phyloP scores from a whole-genome alignment of 2,113 vertebrate species.

The Chaetorhynchus papuensis region DNA sequence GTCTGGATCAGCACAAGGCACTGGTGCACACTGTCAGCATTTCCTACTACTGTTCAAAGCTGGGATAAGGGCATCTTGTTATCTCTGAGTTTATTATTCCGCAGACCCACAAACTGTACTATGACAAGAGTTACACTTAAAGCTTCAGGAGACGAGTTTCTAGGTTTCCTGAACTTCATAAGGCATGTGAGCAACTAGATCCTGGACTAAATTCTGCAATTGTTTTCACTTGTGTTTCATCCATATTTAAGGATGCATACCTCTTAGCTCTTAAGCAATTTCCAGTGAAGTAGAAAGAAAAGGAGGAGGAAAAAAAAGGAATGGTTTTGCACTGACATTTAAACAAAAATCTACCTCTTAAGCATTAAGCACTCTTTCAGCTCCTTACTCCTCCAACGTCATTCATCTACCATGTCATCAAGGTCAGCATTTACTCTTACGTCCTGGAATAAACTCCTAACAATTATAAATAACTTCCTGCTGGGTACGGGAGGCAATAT shows the following conservation, averaged over 20 bases:
- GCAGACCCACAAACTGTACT: not conserved
- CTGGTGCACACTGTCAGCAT: not conserved
- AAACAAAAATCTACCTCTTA: not conserved
- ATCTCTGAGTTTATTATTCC: constrained; percentile 28
- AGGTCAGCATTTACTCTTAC: not conserved
- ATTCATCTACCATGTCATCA: not conserved
- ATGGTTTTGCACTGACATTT: not conserved
- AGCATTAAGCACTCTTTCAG: not conserved
- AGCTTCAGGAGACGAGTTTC: not conserved
- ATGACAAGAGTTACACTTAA: not conserved
- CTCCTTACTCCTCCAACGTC: not conserved
- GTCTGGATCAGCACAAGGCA: constrained; percentile 39
- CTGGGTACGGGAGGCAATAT: not conserved
- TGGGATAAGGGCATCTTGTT: constrained; percentile 39
- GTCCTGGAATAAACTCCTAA: not conserved
- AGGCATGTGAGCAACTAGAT: not conserved
- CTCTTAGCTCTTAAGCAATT: not conserved
- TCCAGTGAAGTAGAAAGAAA: not conserved
- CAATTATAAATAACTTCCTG: not conserved
- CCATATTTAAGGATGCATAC: not conserved
- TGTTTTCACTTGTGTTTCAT: not conserved
- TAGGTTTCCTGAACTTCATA: not conserved
- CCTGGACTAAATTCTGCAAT: not conserved
- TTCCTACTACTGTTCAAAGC: constrained; percentile 19
- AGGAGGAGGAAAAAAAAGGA: rapidly evolving